Evolutionary conservation across 2,113 vertebrate species (phyloP).

Genomic region (Megatriorchis doriae): DNA sequence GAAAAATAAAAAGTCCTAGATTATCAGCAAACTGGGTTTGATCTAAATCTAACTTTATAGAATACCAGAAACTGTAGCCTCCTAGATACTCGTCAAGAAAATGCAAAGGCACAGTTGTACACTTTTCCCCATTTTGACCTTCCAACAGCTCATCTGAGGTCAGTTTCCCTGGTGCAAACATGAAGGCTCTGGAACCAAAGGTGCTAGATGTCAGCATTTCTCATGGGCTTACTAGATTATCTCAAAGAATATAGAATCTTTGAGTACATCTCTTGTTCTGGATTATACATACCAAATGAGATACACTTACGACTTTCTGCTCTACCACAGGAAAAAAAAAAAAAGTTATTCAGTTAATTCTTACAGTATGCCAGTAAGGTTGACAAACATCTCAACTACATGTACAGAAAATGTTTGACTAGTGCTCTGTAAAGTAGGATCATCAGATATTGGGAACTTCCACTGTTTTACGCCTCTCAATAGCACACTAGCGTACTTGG

Average conservation of each 20-base stretch:
- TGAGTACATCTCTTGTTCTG: not conserved
- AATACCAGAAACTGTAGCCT: not conserved
- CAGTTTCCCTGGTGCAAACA: not conserved
- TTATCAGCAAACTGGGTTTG: not conserved
- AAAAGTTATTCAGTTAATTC: not conserved
- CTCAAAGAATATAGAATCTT: not conserved
- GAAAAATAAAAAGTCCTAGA: not conserved
- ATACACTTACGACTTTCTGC: not conserved
- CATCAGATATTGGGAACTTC: not conserved
- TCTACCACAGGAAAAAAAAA: not conserved
- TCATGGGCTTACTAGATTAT: not conserved
- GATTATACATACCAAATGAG: not conserved
- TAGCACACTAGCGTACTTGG: not conserved
- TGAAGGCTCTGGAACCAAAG: not conserved
- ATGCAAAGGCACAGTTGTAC: not conserved
- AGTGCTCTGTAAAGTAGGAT: not conserved
- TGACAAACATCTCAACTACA: not conserved
- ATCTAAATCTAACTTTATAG: not conserved
- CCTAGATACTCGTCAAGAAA: not conserved
- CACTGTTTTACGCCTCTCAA: not conserved
- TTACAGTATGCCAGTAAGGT: not conserved
- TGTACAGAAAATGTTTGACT: not conserved
- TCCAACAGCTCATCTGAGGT: not conserved
- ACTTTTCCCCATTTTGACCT: not conserved
- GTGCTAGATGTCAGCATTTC: not conserved